These are phyloP conservation scores for Chironomus striatipennis DNA, from an alignment of 1,140 invertebrate species.

Conservation along the genomic window DNA sequence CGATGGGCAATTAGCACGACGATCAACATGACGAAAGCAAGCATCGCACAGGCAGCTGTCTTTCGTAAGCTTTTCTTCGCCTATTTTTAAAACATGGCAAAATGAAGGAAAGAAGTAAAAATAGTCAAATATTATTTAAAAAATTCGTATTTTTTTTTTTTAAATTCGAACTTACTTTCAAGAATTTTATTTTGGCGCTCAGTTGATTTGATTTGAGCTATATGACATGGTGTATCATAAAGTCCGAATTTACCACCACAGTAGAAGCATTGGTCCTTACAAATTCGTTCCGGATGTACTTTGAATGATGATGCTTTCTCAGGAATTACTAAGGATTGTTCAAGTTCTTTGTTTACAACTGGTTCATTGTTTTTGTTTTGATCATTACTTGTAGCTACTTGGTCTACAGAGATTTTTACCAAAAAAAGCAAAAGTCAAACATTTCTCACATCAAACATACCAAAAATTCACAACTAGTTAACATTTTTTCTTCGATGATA, in stretches of 20 bases:
- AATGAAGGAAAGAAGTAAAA: conserved; percentile 21
- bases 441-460: conserved; percentile 13
- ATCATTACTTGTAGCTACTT: conserved; percentile 22
- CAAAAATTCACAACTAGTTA: not conserved
- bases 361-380: conserved; percentile 20
- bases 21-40: conserved; percentile 72
- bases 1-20: conserved; percentile 58
- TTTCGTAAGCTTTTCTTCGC: conserved; percentile 64
- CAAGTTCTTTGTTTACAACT: conserved; percentile 50
- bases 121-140: conserved; percentile 9
- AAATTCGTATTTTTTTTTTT: not conserved
- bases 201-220: conserved; percentile 70
- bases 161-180: conserved; percentile 43
- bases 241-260: conserved; percentile 77
- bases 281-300: conserved; percentile 68
- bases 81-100: conserved; percentile 34
- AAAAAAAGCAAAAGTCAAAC: conserved; percentile 22
- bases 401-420: conserved; percentile 16
- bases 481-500: not conserved
- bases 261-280: conserved; percentile 73
- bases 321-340: conserved; percentile 65
- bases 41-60: conserved; percentile 78
- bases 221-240: conserved; percentile 74
- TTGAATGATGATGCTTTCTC: conserved; percentile 79
- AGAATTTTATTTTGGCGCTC: conserved; percentile 69